Evolutionary conservation across 1,140 invertebrate genomes (phyloP).

Genomic region (Drosophila bocqueti): DNA sequence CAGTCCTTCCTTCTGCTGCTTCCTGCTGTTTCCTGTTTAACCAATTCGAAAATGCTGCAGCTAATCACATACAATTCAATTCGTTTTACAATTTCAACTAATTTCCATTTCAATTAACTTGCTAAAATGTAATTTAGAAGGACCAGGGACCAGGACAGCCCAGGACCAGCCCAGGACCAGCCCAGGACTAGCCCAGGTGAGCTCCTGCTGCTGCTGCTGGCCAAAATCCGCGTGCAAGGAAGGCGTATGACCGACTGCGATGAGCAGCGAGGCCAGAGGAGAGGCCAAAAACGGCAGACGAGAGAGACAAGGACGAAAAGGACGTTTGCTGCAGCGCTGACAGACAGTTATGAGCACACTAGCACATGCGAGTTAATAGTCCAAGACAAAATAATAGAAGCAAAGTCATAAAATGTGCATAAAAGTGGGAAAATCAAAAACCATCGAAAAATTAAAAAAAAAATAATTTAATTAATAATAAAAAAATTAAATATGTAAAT

Average conservation of each 20-base stretch:
- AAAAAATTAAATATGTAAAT: too few relatives aligned
- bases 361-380: slow-evolving; percentile 9
- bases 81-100: slow-evolving; percentile 85
- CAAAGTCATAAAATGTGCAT: rapidly evolving
- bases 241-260: slow-evolving; percentile 34
- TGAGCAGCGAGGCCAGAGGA: slow-evolving; percentile 15
- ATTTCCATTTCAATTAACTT: slow-evolving; percentile 85
- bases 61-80: slow-evolving; percentile 85
- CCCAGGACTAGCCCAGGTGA: slow-evolving; percentile 20
- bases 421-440: background rate
- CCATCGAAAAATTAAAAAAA: background rate
- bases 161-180: slow-evolving; percentile 14
- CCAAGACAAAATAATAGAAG: background rate
- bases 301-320: slow-evolving; percentile 35
- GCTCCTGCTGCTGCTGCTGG: slow-evolving; percentile 22
- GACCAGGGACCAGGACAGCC: slow-evolving; percentile 33
- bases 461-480: too few relatives aligned
- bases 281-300: slow-evolving; percentile 19
- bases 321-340: slow-evolving; percentile 37
- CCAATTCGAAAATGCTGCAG: slow-evolving; percentile 81
- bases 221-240: slow-evolving; percentile 62
- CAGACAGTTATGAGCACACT: slow-evolving; percentile 27
- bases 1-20: slow-evolving; percentile 2
- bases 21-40: slow-evolving; percentile 54
- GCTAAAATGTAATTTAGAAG: slow-evolving; percentile 84